Percentiles rank a stretch among this genome's conserved stretches.
Evolutionary conservation across 2,888 invertebrate species (phyloP).

Genomic region (Rhogogaster chlorosoma): DNA sequence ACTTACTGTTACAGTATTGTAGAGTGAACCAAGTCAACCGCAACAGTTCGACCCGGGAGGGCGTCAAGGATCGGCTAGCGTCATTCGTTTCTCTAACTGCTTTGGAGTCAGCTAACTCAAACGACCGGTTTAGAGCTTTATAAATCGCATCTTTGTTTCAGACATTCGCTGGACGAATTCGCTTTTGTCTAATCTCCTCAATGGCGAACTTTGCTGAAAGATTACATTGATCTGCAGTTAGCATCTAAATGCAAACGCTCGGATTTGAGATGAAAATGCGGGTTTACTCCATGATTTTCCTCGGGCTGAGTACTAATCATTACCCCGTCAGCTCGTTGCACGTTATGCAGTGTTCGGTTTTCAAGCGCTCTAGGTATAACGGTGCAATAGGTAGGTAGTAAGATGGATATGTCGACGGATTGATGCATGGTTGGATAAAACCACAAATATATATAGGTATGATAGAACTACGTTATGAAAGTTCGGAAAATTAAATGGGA

Average conservation of each 20-base stretch:
- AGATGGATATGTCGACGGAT: constrained; percentile 10
- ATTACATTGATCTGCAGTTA: not conserved
- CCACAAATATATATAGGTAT: not conserved
- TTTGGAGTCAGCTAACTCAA: constrained; percentile 12
- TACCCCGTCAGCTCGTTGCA: not conserved
- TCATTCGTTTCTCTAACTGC: constrained; percentile 15
- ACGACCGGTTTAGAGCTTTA: not conserved
- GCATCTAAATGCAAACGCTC: not conserved
- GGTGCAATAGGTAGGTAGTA: not conserved
- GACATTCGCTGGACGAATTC: not conserved
- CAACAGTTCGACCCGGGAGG: not conserved
- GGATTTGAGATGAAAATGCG: not conserved
- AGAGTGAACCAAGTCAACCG: constrained; percentile 23
- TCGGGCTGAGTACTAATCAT: constrained; percentile 2
- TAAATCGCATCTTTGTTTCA: not conserved
- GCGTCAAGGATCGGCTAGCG: constrained; percentile 15
- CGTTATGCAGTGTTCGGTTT: constrained; percentile 10
- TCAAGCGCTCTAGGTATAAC: not conserved
- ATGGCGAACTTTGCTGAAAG: not conserved
- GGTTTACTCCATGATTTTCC: not conserved
- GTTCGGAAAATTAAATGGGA: not conserved
- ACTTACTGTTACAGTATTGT: not conserved
- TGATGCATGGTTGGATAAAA: constrained; percentile 33
- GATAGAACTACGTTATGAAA: not conserved
- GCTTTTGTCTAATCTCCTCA: not conserved